Conservation (phyloP, 2,888 invertebrate species). For the Trimorus sp. region DNA sequence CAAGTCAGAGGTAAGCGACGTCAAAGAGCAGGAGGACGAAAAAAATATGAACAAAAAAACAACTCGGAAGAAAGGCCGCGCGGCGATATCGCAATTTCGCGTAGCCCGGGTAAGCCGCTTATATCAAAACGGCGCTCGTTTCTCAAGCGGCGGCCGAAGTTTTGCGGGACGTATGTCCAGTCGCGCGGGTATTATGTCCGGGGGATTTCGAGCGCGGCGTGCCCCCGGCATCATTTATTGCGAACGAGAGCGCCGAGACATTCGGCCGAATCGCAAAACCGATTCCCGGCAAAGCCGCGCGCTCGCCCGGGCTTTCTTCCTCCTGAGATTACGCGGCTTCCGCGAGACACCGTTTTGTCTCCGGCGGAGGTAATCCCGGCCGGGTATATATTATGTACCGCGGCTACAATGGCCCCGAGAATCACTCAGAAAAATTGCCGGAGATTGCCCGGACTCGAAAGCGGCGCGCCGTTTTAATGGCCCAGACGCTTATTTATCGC, state of each 20-base stretch:
- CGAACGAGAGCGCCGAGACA: conserved; percentile 38
- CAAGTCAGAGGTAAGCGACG: conserved; percentile 37
- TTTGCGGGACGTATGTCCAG: conserved; percentile 68
- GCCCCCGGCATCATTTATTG: conserved; percentile 68
- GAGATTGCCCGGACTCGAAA: conserved; percentile 47
- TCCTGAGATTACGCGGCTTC: conserved; percentile 57
- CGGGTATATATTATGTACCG: conserved; percentile 57
- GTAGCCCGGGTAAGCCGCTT: conserved; percentile 69
- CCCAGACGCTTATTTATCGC: conserved; percentile 44
- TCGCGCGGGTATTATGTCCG: conserved; percentile 54
- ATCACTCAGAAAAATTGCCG: conserved; percentile 63
- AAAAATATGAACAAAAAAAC: conserved; percentile 15
- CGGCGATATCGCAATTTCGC: conserved; percentile 66
- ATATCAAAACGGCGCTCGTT: conserved; percentile 67
- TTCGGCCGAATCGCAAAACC: conserved; percentile 47
- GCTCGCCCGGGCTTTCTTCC: conserved; percentile 33
- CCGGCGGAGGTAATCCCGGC: conserved; percentile 47
- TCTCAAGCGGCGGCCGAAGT: conserved; percentile 60
- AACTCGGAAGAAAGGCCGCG: conserved; percentile 34
- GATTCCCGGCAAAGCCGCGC: conserved; percentile 53
- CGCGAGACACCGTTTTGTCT: conserved; percentile 60
- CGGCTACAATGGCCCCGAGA: conserved; percentile 52
- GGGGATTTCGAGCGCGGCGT: conserved; percentile 54
- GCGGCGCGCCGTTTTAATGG: conserved; percentile 51
- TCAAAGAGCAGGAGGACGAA: neutral